Evolutionary conservation across 2,888 invertebrate species (phyloP).

Genomic region (Harpalus rubripes): DNA sequence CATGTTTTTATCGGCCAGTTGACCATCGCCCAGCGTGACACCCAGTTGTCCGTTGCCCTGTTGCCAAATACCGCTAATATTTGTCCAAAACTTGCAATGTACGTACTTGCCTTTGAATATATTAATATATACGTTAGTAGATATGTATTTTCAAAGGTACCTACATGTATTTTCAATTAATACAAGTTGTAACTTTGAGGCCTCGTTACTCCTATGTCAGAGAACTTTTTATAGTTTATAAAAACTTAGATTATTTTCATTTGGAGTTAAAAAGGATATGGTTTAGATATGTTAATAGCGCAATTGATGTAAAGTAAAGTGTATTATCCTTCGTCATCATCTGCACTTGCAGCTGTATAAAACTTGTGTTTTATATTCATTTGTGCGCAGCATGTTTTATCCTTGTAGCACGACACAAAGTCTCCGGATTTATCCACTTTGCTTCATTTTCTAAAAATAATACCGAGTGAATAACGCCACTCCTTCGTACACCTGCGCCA

Average conservation of each 20-base stretch:
- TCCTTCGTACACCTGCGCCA: slow-evolving; percentile 72
- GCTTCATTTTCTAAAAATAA: slow-evolving; percentile 76
- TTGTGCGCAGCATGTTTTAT: slow-evolving; percentile 41
- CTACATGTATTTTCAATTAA: no score
- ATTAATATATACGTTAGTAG: no score
- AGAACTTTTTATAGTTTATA: background rate
- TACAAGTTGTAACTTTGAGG: no score
- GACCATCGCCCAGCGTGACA: no score
- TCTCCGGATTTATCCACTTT: slow-evolving; percentile 75
- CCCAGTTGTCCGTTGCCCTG: no score
- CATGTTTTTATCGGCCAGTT: no score
- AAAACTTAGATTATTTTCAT: background rate
- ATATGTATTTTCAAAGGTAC: no score
- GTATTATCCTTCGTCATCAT: background rate
- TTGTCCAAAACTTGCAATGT: no score
- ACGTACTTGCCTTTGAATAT: no score
- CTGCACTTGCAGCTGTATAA: background rate
- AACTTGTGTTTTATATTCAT: slow-evolving; percentile 59
- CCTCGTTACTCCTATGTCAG: no score
- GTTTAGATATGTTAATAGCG: background rate
- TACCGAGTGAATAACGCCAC: slow-evolving; percentile 74
- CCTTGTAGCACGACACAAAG: slow-evolving; percentile 55
- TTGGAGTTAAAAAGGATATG: background rate
- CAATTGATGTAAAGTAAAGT: background rate
- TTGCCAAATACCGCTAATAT: no score